These are phyloP conservation scores for Mormyrus proboscirostris DNA, from an alignment of 2,797 vertebrate genomes.

Conservation along the genomic window DNA sequence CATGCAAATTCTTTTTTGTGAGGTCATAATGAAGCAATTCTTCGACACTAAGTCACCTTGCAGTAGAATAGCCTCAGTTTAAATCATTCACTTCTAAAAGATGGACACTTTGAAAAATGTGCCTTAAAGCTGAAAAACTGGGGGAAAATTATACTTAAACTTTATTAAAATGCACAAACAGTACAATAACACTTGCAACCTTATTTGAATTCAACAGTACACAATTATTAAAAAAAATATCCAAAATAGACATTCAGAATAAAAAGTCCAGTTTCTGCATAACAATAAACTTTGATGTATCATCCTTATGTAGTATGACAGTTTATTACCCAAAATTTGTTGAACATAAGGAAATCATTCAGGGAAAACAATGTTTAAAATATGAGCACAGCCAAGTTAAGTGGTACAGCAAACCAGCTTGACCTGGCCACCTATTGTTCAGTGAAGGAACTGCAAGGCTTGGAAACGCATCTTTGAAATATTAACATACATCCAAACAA, in stretches of 20 bases:
- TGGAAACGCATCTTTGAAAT: not conserved
- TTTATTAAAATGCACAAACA: not conserved
- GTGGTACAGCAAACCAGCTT: conserved; percentile 2
- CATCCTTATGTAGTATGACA: not conserved
- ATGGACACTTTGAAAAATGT: not conserved
- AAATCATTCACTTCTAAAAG: not conserved
- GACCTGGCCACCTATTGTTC: conserved; percentile 23
- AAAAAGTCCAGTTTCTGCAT: not conserved
- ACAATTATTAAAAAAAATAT: not conserved
- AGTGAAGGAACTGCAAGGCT: not conserved
- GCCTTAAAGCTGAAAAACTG: not conserved
- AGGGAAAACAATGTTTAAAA: not conserved
- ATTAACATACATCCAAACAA: not conserved
- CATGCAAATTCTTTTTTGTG: not conserved
- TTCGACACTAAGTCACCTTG: not conserved
- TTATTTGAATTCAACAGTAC: not conserved
- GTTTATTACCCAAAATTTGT: not conserved
- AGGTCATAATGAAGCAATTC: not conserved
- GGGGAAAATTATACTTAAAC: not conserved
- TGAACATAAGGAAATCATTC: not conserved
- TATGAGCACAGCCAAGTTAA: not conserved
- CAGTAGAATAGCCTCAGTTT: not conserved
- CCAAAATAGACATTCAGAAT: not conserved
- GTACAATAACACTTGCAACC: not conserved
- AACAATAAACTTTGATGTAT: not conserved